Evolutionary conservation across 2,113 vertebrate species (phyloP).

Genomic region (Cyanoramphus novaezelandiae): DNA sequence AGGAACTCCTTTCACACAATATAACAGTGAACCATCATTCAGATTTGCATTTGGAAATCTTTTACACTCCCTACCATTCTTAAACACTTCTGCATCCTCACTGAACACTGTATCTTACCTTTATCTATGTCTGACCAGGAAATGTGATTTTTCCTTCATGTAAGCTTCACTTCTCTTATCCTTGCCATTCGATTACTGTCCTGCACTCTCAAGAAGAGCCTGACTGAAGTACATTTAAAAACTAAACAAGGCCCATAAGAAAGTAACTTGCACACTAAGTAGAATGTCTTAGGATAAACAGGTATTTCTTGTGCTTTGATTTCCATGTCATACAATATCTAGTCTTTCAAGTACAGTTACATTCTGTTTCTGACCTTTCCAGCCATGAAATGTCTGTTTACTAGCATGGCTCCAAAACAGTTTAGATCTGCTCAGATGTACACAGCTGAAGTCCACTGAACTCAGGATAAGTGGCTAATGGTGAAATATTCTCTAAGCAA

Average conservation of each 20-base stretch:
- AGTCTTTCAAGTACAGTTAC: not conserved
- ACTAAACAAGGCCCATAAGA: not conserved
- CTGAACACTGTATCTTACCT: not conserved
- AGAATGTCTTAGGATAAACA: not conserved
- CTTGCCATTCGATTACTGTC: not conserved
- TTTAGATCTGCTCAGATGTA: not conserved
- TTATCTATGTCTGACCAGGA: not conserved
- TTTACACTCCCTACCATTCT: not conserved
- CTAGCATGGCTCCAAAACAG: not conserved
- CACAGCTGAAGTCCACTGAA: not conserved
- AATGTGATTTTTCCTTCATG: not conserved
- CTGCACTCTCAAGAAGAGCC: not conserved
- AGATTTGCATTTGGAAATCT: not conserved
- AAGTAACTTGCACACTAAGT: not conserved
- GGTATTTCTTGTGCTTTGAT: rapidly evolving
- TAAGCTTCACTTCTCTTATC: not conserved
- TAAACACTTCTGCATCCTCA: not conserved
- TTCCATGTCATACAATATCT: not conserved
- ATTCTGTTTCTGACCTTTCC: not conserved
- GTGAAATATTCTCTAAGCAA: not conserved
- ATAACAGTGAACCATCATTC: not conserved
- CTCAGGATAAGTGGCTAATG: not conserved
- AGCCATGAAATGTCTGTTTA: not conserved
- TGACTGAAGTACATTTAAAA: not conserved
- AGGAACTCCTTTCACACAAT: not conserved